These are phyloP conservation scores for Leptinotarsa peninsularis DNA, from an alignment of 2,888 invertebrate species.

Conservation along the genomic window DNA sequence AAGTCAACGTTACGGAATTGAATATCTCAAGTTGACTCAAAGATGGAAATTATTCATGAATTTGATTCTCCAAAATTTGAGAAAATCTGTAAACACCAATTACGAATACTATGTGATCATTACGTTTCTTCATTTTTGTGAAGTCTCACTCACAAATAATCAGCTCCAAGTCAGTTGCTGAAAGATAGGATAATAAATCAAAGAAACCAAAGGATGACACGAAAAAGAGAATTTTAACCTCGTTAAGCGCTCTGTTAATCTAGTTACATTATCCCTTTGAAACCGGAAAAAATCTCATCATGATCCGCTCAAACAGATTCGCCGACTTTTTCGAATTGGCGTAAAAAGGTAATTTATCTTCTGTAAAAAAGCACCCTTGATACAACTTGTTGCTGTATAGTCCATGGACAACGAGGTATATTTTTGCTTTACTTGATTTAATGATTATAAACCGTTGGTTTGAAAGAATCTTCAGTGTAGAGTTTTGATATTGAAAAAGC, in stretches of 20 bases:
- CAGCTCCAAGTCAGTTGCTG: background rate
- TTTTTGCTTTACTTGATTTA: background rate
- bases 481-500: no score
- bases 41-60: no score
- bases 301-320: slow-evolving; percentile 50
- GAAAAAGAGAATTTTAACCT: slow-evolving; percentile 36
- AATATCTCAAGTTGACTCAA: no score
- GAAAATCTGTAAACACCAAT: no score
- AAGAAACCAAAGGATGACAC: slow-evolving; percentile 28
- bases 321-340: slow-evolving; percentile 50
- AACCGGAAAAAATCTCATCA: slow-evolving; percentile 44
- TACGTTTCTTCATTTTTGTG: background rate
- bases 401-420: background rate
- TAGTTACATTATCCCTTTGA: slow-evolving; percentile 45
- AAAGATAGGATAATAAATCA: slow-evolving; percentile 31
- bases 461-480: no score
- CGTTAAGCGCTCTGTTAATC: slow-evolving; percentile 40
- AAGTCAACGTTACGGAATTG: no score
- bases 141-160: background rate
- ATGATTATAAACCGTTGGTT: background rate
- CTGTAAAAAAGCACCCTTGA: slow-evolving; percentile 49
- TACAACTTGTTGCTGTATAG: slow-evolving; percentile 57
- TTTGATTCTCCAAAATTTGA: no score
- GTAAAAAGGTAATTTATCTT: slow-evolving; percentile 55
- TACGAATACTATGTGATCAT: no score